Conservation (phyloP, 2,113 vertebrate genomes). For the Philantomba maxwellii region DNA sequence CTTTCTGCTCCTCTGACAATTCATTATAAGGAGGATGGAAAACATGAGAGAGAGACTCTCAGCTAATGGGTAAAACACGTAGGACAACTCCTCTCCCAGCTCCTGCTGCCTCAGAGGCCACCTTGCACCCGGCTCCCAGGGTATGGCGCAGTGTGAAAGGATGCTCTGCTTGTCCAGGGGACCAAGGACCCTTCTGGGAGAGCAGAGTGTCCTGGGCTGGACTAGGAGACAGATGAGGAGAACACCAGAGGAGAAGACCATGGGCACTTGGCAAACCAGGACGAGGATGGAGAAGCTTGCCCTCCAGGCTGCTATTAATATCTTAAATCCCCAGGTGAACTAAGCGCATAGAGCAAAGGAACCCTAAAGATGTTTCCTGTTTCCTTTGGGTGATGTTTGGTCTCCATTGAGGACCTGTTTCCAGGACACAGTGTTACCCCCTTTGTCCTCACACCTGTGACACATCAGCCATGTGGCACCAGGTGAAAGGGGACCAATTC, state of each 20-base stretch:
- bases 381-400: neutral
- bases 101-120: neutral
- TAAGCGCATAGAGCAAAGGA: neutral
- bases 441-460: neutral
- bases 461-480: neutral
- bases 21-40: constrained; percentile 38
- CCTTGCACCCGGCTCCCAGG: neutral
- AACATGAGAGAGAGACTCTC: neutral
- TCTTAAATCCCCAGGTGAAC: neutral
- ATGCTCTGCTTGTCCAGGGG: neutral
- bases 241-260: neutral
- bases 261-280: neutral
- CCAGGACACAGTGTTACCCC: neutral
- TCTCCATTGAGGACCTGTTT: neutral
- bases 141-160: neutral
- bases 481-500: neutral
- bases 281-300: neutral
- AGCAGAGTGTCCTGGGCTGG: neutral
- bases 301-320: neutral
- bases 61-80: constrained; percentile 34
- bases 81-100: neutral
- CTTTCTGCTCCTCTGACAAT: constrained; percentile 17
- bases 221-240: neutral
- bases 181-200: neutral
- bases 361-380: neutral